A percentile compares a stretch with the other conserved stretches of the same genome.
Evolutionary conservation across 2,113 vertebrate genomes (phyloP).

Genomic region (Trematocara unimaculatum): DNA sequence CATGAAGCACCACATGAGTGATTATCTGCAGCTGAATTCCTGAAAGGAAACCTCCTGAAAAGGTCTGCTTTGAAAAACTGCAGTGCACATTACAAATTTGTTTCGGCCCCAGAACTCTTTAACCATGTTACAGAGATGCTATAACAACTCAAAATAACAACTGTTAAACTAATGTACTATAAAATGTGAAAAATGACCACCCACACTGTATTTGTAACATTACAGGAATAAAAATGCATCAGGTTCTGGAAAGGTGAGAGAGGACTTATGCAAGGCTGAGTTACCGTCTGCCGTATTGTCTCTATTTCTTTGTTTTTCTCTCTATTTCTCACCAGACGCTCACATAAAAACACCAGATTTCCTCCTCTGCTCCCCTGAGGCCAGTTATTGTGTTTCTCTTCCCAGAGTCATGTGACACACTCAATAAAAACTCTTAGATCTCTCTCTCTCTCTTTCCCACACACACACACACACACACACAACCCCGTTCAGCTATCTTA

Average conservation of each 20-base stretch:
- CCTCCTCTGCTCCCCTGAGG: neutral
- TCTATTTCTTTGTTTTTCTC: neutral
- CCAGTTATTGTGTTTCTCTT: slow-evolving; percentile 26
- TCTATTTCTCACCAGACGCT: neutral
- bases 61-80: neutral
- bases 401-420: slow-evolving; percentile 27
- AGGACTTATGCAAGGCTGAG: neutral
- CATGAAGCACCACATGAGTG: neutral
- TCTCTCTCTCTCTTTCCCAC: neutral
- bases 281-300: neutral
- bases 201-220: neutral
- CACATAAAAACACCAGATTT: neutral
- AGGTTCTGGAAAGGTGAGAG: neutral
- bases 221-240: neutral
- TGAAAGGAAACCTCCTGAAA: neutral
- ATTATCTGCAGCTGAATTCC: neutral
- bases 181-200: neutral
- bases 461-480: neutral
- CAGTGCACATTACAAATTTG: neutral
- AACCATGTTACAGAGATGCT: neutral
- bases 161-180: neutral
- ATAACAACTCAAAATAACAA: neutral
- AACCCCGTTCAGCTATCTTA: no score
- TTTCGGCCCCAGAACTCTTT: neutral
- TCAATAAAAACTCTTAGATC: slow-evolving; percentile 20